Base-by-base conservation (phyloP, 2,797 vertebrate species). In the Knipowitschia caucasica region DNA sequence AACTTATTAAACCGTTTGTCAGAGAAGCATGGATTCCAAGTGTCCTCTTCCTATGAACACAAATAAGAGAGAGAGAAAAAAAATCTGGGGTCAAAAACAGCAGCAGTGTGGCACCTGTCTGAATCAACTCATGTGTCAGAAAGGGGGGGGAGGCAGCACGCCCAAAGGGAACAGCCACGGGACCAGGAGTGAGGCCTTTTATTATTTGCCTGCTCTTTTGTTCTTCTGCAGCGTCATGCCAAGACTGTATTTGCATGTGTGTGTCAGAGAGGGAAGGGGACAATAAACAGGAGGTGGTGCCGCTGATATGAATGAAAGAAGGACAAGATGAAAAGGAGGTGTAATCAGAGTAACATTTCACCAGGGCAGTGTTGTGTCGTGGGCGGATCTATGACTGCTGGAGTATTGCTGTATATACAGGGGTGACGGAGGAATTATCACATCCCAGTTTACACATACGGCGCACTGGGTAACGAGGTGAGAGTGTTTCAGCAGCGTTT, bases 71-170 rank as follows among this genome's bases (percentile, higher is more conserved):
- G 15, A n/a, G 50, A 54, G 47, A 64, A 61, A 8, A 34, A 14
- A 35, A 33, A 34, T n/a, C 26, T 4, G 36, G 5, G 49, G 18
- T 59, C 54, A 54, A 69, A 53, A 72, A 35, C 88, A 85, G 83
- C 64, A 73, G 75, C 58, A 77, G 86, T 83, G 87, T 29, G 83
- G 88, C 92, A 97, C 93, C 93, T 94, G 93, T 91, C 86, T 73
- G 68, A 75, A 83, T 83, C 72, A 84, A 75, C 85, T 77, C 54
- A 46, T 54, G 50, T 33, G 46, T 49, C 18, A 34, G 18, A 63
- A 63, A 68, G 64, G 64, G 17, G 81, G 56, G 83, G 58, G 73
- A 58, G n/a, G 59, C 52, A 56, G 58, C 46, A 25, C 5, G 24
- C 11, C 66, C 67, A 85, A 74, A 86, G 80, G 82, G 73, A 58